Conservation (phyloP, 2,113 vertebrate species). For the Chitala chitala region DNA sequence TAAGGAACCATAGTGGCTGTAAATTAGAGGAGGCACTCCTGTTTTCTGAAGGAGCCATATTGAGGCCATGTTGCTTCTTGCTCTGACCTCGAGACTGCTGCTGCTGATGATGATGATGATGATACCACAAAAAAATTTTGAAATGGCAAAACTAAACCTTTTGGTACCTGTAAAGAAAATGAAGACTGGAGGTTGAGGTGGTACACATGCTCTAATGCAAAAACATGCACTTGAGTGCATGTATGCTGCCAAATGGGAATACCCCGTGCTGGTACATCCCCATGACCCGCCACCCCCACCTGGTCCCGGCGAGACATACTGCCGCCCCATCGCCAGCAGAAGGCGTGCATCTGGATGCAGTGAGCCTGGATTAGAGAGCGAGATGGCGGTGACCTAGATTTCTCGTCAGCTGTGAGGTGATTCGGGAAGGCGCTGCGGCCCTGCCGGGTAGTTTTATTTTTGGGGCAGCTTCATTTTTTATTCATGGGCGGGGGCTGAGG, state of each 20-base stretch:
- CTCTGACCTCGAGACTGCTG: no score
- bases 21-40: no score
- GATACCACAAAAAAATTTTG: no score
- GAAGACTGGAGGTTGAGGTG: constrained; percentile 10
- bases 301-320: constrained; percentile 53
- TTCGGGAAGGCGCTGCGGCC: background rate
- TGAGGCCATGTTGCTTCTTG: no score
- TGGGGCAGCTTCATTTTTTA: constrained; percentile 61
- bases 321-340: constrained; percentile 56
- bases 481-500: constrained; percentile 51
- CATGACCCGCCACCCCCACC: background rate
- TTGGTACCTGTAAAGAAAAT: no score
- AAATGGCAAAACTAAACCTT: no score
- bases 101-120: no score
- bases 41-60: no score
- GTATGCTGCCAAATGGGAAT: background rate
- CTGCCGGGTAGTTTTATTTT: background rate
- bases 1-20: no score
- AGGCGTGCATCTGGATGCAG: constrained; percentile 57
- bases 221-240: background rate
- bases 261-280: background rate
- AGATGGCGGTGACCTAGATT: constrained; percentile 67
- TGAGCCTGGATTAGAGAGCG: constrained; percentile 65
- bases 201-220: background rate
- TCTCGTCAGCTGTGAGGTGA: constrained; percentile 36